Percentiles rank a stretch among this genome's conserved stretches.
These are phyloP conservation scores for Microcebus griseorufus DNA, from an alignment of 2,113 vertebrate species.

Conservation along the genomic window DNA sequence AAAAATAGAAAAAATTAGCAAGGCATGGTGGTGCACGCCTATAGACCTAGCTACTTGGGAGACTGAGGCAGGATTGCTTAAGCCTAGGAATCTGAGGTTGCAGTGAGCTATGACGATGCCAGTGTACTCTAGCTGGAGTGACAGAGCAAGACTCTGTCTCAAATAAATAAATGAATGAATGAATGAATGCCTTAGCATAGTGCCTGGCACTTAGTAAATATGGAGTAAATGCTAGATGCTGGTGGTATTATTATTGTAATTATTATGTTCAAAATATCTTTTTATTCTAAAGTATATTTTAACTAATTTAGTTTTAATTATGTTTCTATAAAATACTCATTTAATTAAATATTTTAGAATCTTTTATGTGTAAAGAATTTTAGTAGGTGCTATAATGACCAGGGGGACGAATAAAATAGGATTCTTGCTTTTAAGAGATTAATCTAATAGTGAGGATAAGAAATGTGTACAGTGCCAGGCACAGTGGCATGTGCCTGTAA, in stretches of 20 bases:
- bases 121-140: no score
- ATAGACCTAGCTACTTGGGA: no score
- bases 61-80: no score
- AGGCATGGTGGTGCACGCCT: no score
- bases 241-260: background rate
- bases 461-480: background rate
- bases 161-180: no score
- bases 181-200: no score
- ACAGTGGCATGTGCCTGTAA: no score
- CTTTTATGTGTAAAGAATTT: slow-evolving; percentile 11
- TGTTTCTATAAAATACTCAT: background rate
- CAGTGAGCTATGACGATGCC: no score
- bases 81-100: no score
- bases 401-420: background rate
- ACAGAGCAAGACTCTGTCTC: no score
- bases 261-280: background rate
- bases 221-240: background rate
- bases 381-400: background rate
- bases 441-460: background rate
- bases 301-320: slow-evolving; percentile 37
- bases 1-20: no score
- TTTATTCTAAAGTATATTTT: slow-evolving; percentile 29
- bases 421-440: slow-evolving; percentile 15
- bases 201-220: background rate
- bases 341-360: slow-evolving; percentile 43